Base-by-base conservation (phyloP, 2,888 invertebrate genomes). In the Ceramica pisi region DNA sequence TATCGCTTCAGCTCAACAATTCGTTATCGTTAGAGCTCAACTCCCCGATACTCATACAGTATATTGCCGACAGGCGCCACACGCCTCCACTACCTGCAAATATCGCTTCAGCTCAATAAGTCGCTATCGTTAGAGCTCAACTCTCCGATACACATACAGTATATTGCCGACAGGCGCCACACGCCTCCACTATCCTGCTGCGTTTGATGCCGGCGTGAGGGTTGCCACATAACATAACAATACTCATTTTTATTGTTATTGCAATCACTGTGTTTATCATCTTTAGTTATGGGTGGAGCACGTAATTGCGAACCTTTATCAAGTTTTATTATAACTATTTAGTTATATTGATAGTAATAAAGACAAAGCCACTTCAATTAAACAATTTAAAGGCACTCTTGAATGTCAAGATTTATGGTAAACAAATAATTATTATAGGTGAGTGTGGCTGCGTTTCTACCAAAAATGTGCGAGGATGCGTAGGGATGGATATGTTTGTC, bases 151-250 rank as follows among this genome's bases (percentile, higher is more conserved):
- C 69, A 78, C 61, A 79, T 6, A 77, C 44, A 65, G 65, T 71
- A 68, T 81, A 77, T 63, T 63, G 82, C 48, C 71, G 73, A 77
- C 75, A 80, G 79, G 74, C 81, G 77, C 78, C 82, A 80, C 79
- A 82, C 76, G 76, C 80, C 78, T 79, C 71, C 71, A 75, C 86
- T 71, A 78, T 80, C 80, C 84, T 69, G 84, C 82, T 85, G 85
- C 76, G 79, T 76, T 82, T 84, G 83, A 82, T 76, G 81, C 65
- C 63, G 41, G 21, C 50, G 19, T 41, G 19, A 84, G 78, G 84
- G 86, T 48, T 85, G 76, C 73, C 64, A 67, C 74, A 26, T 50
- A 41, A 67, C 65, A 55, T 81, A 41, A 67, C 67, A 55, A 77
- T 57, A 62, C 57, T 73, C 55, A 66, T 55, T 60, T 46, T 56